These are phyloP conservation scores for Perca fluviatilis DNA, from an alignment of 2,113 vertebrate genomes.

Conservation along the genomic window DNA sequence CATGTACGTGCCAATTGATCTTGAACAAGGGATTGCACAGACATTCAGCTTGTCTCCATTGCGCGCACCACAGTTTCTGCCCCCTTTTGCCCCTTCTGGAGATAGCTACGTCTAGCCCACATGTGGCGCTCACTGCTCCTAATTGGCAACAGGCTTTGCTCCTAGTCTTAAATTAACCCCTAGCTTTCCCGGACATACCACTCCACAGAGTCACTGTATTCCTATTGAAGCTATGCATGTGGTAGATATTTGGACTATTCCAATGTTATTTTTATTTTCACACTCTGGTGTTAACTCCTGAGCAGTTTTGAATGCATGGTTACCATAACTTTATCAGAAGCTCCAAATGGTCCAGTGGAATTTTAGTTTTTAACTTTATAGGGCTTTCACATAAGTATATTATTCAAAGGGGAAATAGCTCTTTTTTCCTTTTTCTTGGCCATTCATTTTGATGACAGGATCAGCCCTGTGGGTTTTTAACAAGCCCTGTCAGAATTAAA, in stretches of 20 bases:
- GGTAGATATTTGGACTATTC: constrained; percentile 55
- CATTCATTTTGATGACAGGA: constrained; percentile 27
- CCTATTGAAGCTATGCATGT: constrained; percentile 50
- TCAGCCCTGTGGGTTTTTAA: constrained; percentile 36
- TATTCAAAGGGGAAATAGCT: background rate
- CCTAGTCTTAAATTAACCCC: constrained; percentile 84
- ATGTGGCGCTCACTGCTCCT: constrained; percentile 82
- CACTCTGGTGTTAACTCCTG: background rate
- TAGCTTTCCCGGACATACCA: constrained; percentile 78
- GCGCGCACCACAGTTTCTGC: constrained; percentile 50
- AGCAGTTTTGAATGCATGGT: constrained; percentile 3
- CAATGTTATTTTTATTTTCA: constrained; percentile 44
- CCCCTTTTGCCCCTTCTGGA: constrained; percentile 65
- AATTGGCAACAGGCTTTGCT: constrained; percentile 87
- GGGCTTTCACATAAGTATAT: background rate
- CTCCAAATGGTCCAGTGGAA: background rate
- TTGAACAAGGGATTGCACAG: constrained; percentile 7
- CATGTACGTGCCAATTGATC: background rate
- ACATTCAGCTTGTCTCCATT: constrained; percentile 48
- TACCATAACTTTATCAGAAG: background rate
- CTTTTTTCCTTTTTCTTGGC: background rate
- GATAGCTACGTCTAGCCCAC: constrained; percentile 68
- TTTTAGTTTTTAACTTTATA: background rate
- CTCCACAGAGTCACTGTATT: constrained; percentile 50
- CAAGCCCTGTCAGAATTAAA: constrained; percentile 20